Evolutionary conservation across 2,888 invertebrate genomes (phyloP).

Genomic region (Craniophora ligustri): DNA sequence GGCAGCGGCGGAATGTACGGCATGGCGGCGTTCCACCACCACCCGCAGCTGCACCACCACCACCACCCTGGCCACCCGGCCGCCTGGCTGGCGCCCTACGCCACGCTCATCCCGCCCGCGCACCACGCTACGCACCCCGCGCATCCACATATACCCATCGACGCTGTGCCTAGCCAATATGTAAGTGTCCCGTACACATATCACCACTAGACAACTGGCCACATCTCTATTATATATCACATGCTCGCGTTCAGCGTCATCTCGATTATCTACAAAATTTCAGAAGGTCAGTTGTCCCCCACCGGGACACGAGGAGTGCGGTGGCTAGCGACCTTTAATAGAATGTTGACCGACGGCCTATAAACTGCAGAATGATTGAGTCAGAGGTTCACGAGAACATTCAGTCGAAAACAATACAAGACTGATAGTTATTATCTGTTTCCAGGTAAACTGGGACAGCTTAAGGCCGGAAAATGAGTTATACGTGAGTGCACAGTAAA

Average conservation of each 20-base stretch:
- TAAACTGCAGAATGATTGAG: slow-evolving; percentile 30
- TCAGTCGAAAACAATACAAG: slow-evolving; percentile 74
- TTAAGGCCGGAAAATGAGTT: slow-evolving; percentile 88
- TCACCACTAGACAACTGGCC: slow-evolving; percentile 30
- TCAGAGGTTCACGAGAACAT: slow-evolving; percentile 58
- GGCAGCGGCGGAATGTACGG: slow-evolving; percentile 81
- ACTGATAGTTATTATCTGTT: slow-evolving; percentile 80
- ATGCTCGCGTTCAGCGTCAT: neutral
- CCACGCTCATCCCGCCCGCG: slow-evolving; percentile 79
- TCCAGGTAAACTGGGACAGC: slow-evolving; percentile 89
- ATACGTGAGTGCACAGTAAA: slow-evolving; percentile 83
- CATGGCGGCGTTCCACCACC: slow-evolving; percentile 82
- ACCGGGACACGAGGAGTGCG: slow-evolving; percentile 46
- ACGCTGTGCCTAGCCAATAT: slow-evolving; percentile 86
- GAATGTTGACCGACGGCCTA: slow-evolving; percentile 27
- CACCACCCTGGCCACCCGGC: slow-evolving; percentile 81
- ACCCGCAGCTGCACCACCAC: slow-evolving; percentile 82
- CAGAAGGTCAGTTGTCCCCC: slow-evolving; percentile 24
- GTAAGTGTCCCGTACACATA: slow-evolving; percentile 67
- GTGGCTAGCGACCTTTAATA: slow-evolving; percentile 32
- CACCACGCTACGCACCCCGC: slow-evolving; percentile 78
- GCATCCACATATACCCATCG: slow-evolving; percentile 83
- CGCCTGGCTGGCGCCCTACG: slow-evolving; percentile 85
- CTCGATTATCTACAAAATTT: slow-evolving; percentile 2
- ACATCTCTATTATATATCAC: too few relatives aligned